Evolutionary conservation across 2,797 vertebrate species (phyloP).

Genomic region (Helarctos malayanus): DNA sequence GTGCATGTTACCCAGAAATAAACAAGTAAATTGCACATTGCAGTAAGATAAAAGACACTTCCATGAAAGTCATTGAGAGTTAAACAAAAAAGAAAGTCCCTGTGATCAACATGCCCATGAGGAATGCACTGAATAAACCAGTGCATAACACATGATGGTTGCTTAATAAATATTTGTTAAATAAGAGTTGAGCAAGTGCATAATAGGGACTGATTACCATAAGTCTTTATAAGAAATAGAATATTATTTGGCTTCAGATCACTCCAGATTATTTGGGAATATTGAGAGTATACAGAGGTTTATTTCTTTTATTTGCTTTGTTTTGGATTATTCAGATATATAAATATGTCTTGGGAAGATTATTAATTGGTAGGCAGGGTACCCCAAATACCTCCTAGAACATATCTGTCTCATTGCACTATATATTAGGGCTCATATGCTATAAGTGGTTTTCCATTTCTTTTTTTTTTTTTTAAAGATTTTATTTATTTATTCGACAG

Average conservation of each 20-base stretch:
- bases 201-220: background rate
- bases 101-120: background rate
- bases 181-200: background rate
- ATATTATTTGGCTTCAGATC: background rate
- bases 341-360: background rate
- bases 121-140: background rate
- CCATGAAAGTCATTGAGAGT: background rate
- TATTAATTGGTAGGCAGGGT: background rate
- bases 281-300: background rate
- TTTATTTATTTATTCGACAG: no score
- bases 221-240: background rate
- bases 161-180: background rate
- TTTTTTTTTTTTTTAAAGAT: background rate
- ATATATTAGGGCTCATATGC: background rate
- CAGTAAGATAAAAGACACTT: background rate
- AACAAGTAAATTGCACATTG: background rate
- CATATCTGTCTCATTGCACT: background rate
- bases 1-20: background rate
- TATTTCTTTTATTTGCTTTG: background rate
- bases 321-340: background rate
- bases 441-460: background rate
- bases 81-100: background rate
- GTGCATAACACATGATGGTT: background rate
- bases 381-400: background rate
- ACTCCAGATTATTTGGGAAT: background rate